Evolutionary conservation across 2,797 vertebrate species (phyloP), one percentile per base, ranked within the genome.

Genomic region (Pygocentrus nattereri): DNA sequence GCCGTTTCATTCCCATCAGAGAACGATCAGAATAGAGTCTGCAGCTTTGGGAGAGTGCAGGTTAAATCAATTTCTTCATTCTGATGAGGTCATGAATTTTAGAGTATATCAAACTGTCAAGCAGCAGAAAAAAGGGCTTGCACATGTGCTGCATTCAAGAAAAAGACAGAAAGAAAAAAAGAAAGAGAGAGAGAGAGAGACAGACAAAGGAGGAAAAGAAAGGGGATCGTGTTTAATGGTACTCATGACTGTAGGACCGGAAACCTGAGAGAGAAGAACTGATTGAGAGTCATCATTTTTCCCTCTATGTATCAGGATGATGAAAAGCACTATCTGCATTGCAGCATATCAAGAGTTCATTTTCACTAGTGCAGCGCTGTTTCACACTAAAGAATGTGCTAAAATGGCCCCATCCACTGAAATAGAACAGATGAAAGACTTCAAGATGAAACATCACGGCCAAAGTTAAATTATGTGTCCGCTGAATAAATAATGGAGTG

Each of bases 71-170:
- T 93, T 92, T 91, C 87, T 82, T 80, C 89, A 89, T 91, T 91
- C 74, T 91, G 92, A 93, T 92, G 93, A 92, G 90, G 90, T 93
- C 87, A 88, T 93, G 92, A 90, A 93, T 93, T 93, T 90, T 85
- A 68, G 87, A 80, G 54, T 87, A 86, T 90, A 89, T 91, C 87
- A 91, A 90, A 92, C 89, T 85, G 92, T 89, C 88, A 89, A 87
- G 86, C 87, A 18, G 75, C 31, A 70, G 52, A 84, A 80, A 85
- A 80, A 85, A 87, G 89, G 85, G 87, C 73, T 65, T 16, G 85
- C 84, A 87, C 87, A 87, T 50, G 89, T 87, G 87, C 85, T 85
- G 88, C 75, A 87, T 91, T 92, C 88, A 88, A 91, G 87, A 85
- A 85, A 88, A 82, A 85, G 88, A 88, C 25, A 67, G 70, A 54